Evolutionary conservation across 2,888 invertebrate species (phyloP).

Genomic region (Rhabditophanes sp.): DNA sequence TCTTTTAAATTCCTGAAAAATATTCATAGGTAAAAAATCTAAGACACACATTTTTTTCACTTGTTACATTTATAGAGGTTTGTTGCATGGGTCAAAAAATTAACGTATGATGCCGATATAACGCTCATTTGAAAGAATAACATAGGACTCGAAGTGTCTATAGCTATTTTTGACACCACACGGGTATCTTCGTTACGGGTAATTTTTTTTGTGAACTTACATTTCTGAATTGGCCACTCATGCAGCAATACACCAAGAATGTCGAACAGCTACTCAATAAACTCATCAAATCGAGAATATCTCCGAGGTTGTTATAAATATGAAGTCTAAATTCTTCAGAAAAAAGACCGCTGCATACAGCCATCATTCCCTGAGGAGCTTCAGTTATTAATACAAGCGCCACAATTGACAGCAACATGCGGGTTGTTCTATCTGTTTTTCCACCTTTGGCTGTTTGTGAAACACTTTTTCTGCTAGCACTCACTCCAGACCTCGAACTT

Average conservation of each 20-base stretch:
- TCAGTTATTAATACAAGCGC: slow-evolving; percentile 48
- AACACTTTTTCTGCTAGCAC: no score
- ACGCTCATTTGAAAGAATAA: no score
- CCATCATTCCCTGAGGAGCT: slow-evolving; percentile 48
- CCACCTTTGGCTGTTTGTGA: no score
- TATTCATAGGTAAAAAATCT: slow-evolving; percentile 7
- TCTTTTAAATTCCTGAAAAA: slow-evolving; percentile 36
- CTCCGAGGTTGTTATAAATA: slow-evolving; percentile 48
- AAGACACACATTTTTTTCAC: not conserved
- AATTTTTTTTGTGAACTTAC: slow-evolving; percentile 11
- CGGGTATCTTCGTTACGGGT: no score
- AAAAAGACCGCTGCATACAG: slow-evolving; percentile 45
- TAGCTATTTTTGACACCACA: no score
- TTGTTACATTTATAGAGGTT: not conserved
- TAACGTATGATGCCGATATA: no score
- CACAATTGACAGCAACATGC: slow-evolving; percentile 48
- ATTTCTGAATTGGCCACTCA: slow-evolving; percentile 48
- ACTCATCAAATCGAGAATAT: slow-evolving; percentile 47
- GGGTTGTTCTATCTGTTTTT: slow-evolving; percentile 47
- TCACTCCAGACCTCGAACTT: no score
- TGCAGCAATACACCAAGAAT: slow-evolving; percentile 50
- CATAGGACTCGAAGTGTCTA: no score
- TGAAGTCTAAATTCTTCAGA: slow-evolving; percentile 42
- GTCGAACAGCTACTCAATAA: slow-evolving; percentile 48
- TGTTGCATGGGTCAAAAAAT: no score